A percentile compares a stretch with the other conserved stretches of the same genome.
Conservation (phyloP, 2,113 vertebrate species). For the Bubo blakistoni region DNA sequence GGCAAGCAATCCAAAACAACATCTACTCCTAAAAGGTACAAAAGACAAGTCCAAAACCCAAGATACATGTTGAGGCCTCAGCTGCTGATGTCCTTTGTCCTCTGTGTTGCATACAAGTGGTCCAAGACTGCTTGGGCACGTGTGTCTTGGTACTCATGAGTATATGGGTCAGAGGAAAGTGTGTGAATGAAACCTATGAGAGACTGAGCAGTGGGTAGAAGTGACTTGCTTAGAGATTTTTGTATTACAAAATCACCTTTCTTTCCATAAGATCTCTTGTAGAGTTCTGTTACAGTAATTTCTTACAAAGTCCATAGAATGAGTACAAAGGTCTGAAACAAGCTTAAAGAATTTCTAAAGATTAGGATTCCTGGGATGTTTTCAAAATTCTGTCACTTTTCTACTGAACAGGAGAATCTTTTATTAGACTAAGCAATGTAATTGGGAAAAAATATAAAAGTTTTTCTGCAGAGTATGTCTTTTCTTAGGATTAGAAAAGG, state of each 20-base stretch:
- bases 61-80: neutral
- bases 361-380: neutral
- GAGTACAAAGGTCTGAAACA: neutral
- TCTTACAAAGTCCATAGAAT: neutral
- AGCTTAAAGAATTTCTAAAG: neutral
- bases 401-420: neutral
- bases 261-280: neutral
- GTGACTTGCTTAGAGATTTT: neutral
- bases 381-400: neutral
- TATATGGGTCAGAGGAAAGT: neutral
- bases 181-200: neutral
- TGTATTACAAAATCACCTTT: neutral
- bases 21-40: neutral
- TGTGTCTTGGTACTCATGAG: neutral
- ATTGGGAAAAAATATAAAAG: neutral
- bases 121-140: neutral
- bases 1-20: neutral
- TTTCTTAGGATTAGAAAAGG: neutral
- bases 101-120: accelerated
- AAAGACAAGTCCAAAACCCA: neutral
- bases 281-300: neutral
- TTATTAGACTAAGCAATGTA: neutral
- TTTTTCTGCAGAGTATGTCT: neutral
- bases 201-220: neutral
- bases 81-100: neutral